phyloP scores from a whole-genome alignment of 2,113 vertebrate species.

The Sarotherodon lohbergeri region DNA sequence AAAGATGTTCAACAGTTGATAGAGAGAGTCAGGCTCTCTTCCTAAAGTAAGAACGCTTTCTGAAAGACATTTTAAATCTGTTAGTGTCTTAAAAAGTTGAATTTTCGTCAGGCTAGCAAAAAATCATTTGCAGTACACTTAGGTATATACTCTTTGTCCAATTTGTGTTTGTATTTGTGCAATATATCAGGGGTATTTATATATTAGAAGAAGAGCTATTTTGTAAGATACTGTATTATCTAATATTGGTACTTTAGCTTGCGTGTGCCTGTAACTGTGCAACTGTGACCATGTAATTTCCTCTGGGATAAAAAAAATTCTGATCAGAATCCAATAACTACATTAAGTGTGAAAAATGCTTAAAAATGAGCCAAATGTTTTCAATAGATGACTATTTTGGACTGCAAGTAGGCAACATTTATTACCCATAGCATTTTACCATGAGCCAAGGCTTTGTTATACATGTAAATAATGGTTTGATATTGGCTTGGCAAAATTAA shows the following conservation, averaged over 20 bases:
- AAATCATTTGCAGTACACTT: background rate
- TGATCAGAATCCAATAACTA: background rate
- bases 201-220: background rate
- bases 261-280: background rate
- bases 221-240: background rate
- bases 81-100: background rate
- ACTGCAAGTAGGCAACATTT: background rate
- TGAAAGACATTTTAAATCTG: background rate
- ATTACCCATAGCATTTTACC: background rate
- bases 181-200: background rate
- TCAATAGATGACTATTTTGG: background rate
- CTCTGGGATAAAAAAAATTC: background rate
- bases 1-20: constrained; percentile 54
- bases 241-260: background rate
- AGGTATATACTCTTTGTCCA: background rate
- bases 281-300: background rate
- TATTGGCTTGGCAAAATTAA: background rate
- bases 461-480: background rate
- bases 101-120: background rate
- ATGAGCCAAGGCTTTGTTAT: background rate
- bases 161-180: background rate
- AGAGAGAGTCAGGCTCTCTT: background rate
- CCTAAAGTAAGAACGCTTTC: background rate
- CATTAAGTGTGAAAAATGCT: background rate
- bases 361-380: background rate